Evolutionary conservation across 2,113 vertebrate species (phyloP).

Genomic region (Dinomys branickii): DNA sequence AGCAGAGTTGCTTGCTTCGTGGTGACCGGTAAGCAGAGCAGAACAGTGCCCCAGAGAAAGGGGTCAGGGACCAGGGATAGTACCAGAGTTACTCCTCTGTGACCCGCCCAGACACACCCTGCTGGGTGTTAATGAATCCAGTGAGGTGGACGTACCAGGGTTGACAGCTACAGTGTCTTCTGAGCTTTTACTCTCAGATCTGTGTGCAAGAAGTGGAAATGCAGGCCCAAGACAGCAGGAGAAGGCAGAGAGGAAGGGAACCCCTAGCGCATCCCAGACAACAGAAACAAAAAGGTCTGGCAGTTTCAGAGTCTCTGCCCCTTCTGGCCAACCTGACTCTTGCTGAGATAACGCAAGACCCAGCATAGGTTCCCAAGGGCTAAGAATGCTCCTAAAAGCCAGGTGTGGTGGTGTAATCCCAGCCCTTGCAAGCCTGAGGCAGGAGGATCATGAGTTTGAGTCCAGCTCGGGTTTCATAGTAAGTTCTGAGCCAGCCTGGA

Average conservation of each 20-base stretch:
- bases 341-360: background rate
- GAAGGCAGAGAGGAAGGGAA: background rate
- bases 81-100: background rate
- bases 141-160: background rate
- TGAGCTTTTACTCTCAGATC: background rate
- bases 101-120: background rate
- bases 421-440: background rate
- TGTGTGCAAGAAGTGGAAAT: background rate
- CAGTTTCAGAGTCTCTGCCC: background rate
- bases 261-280: background rate
- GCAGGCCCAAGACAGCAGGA: background rate
- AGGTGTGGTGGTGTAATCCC: background rate
- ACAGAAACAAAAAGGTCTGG: background rate
- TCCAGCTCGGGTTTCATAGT: background rate
- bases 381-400: background rate
- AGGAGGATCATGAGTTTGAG: background rate
- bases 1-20: background rate
- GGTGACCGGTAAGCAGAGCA: background rate
- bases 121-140: background rate
- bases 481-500: background rate
- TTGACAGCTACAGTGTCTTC: background rate
- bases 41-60: background rate
- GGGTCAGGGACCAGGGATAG: background rate
- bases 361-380: background rate
- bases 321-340: background rate